These are phyloP conservation scores for Siniperca scherzeri DNA, from an alignment of 2,797 vertebrate genomes.

Conservation along the genomic window DNA sequence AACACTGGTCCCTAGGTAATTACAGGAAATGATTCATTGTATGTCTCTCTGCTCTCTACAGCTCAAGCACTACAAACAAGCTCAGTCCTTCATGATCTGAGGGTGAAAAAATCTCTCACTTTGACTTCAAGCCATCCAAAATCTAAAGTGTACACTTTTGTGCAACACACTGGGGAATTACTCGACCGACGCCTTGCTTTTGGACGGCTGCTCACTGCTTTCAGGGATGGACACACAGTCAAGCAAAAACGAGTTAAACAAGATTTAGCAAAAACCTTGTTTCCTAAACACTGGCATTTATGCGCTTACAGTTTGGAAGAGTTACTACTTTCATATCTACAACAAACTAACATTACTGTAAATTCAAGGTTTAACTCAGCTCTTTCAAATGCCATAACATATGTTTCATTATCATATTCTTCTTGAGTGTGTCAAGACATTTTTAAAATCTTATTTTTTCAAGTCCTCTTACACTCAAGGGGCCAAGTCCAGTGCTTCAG, in stretches of 20 bases:
- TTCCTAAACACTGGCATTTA: not conserved
- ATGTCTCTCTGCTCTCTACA: constrained; percentile 66
- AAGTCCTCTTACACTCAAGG: not conserved
- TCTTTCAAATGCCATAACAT: constrained; percentile 15
- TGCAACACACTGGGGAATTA: constrained; percentile 7
- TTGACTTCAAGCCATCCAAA: constrained; percentile 8
- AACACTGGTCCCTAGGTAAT: constrained; percentile 32
- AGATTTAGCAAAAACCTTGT: not conserved
- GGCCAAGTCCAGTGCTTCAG: not conserved
- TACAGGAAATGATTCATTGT: constrained; percentile 53
- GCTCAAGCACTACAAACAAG: constrained; percentile 84
- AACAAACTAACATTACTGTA: not conserved
- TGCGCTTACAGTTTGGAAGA: constrained; percentile 6
- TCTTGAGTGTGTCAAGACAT: not conserved
- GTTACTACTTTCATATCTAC: not conserved
- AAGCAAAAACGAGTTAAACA: not conserved
- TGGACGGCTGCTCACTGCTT: not conserved
- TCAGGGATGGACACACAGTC: not conserved
- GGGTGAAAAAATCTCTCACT: not conserved
- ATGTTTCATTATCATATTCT: constrained; percentile 4
- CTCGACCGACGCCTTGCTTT: not conserved
- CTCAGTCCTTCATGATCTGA: constrained; percentile 86
- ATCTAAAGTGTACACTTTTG: constrained; percentile 1
- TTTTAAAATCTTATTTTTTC: constrained; percentile 17
- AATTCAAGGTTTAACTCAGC: not conserved